Evolutionary conservation across 2,113 vertebrate species (phyloP).

Genomic region (Ovibos moschatus): DNA sequence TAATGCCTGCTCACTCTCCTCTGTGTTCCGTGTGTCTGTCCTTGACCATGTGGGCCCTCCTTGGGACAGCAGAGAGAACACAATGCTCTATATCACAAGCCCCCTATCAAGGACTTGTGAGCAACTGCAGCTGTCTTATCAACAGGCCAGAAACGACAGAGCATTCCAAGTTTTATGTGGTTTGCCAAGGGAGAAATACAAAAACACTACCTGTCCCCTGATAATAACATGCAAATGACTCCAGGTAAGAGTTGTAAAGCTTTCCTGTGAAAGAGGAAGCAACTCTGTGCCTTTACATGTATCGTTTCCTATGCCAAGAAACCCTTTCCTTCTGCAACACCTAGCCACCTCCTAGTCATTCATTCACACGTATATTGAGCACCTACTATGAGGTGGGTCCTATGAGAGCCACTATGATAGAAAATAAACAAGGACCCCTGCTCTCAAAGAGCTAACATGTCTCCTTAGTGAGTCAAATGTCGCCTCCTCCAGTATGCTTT

Average conservation of each 20-base stretch:
- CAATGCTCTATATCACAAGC: background rate
- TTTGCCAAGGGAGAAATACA: conserved; percentile 9
- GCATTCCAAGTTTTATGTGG: conserved; percentile 3
- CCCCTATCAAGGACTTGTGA: background rate
- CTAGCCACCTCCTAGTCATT: background rate
- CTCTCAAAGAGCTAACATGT: background rate
- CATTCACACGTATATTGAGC: background rate
- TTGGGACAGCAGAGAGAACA: background rate
- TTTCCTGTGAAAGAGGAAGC: background rate
- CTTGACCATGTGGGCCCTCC: background rate
- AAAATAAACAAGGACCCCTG: background rate
- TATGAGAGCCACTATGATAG: background rate
- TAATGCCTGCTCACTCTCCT: background rate
- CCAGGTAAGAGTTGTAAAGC: background rate
- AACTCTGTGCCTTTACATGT: background rate
- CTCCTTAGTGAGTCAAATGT: background rate
- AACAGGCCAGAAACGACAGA: background rate
- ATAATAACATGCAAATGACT: background rate
- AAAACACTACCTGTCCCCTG: background rate
- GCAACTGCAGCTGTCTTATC: background rate
- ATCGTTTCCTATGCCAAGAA: background rate
- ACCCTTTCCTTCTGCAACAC: background rate
- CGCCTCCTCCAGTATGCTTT: background rate
- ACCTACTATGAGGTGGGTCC: background rate
- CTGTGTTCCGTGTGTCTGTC: background rate